phyloP scores from a whole-genome alignment of 2,113 vertebrate species.

The Pedionomus torquatus region DNA sequence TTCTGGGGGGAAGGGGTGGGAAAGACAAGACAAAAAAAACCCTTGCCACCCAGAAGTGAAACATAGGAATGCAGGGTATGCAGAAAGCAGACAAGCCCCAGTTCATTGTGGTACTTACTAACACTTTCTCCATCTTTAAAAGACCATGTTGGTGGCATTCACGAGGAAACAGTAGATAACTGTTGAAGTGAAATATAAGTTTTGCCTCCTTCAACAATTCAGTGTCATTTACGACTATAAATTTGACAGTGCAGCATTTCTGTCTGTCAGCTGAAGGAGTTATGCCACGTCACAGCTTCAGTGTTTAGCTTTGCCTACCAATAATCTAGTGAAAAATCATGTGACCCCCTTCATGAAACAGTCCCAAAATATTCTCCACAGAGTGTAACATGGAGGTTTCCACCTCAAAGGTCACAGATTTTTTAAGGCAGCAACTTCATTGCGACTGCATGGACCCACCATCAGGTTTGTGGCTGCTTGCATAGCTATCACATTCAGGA shows the following conservation, averaged over 20 bases:
- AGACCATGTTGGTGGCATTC: background rate
- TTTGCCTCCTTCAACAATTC: constrained; percentile 5
- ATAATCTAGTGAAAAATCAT: background rate
- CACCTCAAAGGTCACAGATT: background rate
- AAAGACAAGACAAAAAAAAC: background rate
- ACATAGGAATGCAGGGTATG: background rate
- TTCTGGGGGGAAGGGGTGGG: background rate
- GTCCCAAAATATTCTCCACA: background rate
- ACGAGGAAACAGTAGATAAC: background rate
- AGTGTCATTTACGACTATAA: constrained; percentile 12
- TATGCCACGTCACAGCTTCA: background rate
- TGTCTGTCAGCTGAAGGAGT: constrained; percentile 18
- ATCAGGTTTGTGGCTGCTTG: background rate
- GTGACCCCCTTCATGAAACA: background rate
- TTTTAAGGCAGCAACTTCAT: background rate
- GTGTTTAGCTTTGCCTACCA: background rate
- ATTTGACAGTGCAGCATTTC: constrained; percentile 25
- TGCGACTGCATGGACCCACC: background rate
- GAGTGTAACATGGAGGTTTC: background rate
- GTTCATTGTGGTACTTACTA: background rate
- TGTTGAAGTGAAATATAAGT: constrained; percentile 13
- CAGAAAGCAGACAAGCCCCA: background rate
- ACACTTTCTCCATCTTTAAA: background rate
- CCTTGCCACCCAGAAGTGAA: background rate
- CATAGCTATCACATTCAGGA: background rate